phyloP scores from a whole-genome alignment of 2,888 invertebrate species.

The Acanthosepion pharaonis region DNA sequence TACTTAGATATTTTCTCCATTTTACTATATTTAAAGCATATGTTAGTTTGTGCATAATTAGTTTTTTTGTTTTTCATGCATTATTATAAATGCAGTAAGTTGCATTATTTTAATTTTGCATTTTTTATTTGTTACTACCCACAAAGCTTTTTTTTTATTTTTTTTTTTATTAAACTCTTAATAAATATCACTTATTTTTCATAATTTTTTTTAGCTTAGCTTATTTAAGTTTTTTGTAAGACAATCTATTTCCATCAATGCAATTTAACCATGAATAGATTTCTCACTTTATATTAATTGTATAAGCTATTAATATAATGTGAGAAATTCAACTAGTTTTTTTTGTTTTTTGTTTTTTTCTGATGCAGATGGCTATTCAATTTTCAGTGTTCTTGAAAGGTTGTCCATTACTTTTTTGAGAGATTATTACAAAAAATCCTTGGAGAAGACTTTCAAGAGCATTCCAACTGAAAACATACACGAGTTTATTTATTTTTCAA shows the following conservation, averaged over 20 bases:
- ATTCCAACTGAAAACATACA: background rate
- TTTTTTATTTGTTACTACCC: no score
- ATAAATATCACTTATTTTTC: background rate
- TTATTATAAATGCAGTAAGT: no score
- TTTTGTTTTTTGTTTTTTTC: no score
- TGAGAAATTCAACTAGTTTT: background rate
- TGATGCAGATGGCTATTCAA: background rate
- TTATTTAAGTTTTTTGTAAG: background rate
- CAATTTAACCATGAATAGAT: background rate
- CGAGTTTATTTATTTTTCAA: background rate
- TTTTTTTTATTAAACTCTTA: no score
- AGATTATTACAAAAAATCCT: slow-evolving; percentile 6
- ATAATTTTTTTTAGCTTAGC: background rate
- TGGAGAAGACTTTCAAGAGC: slow-evolving; percentile 33
- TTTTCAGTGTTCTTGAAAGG: background rate
- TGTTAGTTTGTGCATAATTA: no score
- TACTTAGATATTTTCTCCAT: no score
- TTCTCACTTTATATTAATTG: background rate
- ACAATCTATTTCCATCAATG: background rate
- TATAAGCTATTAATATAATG: background rate
- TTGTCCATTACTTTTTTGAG: slow-evolving; percentile 21
- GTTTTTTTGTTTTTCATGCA: no score
- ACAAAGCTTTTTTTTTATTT: no score
- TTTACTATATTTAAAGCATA: no score
- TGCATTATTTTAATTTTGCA: no score